Base-by-base conservation (phyloP, 2,113 vertebrate species). In the Numida meleagris region DNA sequence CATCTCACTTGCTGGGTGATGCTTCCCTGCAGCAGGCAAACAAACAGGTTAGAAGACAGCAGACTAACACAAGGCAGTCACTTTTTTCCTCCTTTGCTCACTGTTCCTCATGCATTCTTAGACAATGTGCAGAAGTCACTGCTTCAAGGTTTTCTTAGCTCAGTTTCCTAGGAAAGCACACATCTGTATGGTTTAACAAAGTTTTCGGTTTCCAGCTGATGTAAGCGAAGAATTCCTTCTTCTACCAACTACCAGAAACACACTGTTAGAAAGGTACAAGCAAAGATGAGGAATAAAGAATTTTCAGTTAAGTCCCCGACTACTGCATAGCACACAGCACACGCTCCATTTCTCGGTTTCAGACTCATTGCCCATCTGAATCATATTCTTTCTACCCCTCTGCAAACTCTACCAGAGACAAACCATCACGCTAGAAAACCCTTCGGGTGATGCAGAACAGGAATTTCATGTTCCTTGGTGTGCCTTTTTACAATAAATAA, bases 1-100 rank as follows among this genome's bases (percentile, higher is more conserved):
- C 31, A 97, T 96, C 33, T 98, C 98, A 1, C 96, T 97, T 0
- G n/a, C 93, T 1, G 98, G 95, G 72, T 98, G 98, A 88, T 99
- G 98, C 63, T 97, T 98, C 61, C 97, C 99, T 99, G 92, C 3
- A 51, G 48, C 38, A 96, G 25, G 84, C 62, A 48, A 92, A 83
- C 3, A 58, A 72, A 68, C 3, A 11, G 2, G 36, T 91, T 12
- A 96, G 70, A 17, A 70, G 15, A 77, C 10, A 50, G 24, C 13
- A 16, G 3, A 74, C 31, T n/a, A 19, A 82, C 10, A 3, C 0
- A 7, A 36, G 51, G 80, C 0, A 2, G 29, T 4, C 63, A 29
- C 27, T 61, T 40, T 29, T 72, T 15, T 23, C 20, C 48, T 82
- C 42, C 55, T 66, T 50, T 66, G 62, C 48, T 33, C 33, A 78